phyloP scores from a whole-genome alignment of 2,797 vertebrate genomes.

The Aphelocoma californica region DNA sequence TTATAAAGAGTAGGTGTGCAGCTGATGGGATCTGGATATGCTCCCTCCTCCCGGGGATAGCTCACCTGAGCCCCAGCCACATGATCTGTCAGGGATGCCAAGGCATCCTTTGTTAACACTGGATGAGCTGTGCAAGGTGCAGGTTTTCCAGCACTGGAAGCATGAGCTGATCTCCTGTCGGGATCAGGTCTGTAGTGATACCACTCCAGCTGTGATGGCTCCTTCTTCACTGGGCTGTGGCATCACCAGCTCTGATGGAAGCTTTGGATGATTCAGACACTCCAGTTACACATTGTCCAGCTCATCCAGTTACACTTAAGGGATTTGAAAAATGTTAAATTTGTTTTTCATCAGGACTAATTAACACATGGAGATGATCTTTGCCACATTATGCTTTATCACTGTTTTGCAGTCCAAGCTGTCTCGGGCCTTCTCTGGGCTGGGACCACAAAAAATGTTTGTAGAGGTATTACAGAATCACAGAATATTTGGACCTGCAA shows the following conservation, averaged over 20 bases:
- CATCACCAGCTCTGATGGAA: neutral
- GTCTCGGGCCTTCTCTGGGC: neutral
- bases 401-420: neutral
- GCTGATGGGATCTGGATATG: neutral
- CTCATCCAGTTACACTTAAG: neutral
- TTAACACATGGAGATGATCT: neutral
- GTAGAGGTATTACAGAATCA: neutral
- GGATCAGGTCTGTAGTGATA: neutral
- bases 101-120: too few species aligned
- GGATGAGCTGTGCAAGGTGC: neutral
- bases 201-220: rapidly evolving
- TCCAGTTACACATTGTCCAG: neutral
- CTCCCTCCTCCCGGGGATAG: neutral
- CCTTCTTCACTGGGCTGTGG: neutral
- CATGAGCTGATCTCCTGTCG: neutral
- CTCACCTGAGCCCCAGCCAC: neutral
- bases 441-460: neutral
- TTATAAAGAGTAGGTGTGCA: neutral
- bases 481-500: neutral
- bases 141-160: neutral
- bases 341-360: neutral
- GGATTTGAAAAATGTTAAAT: neutral
- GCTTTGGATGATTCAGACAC: neutral
- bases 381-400: neutral
- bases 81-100: neutral